These are phyloP conservation scores for Nothocercus nigrocapillus DNA, from an alignment of 2,113 vertebrate species.

Conservation along the genomic window DNA sequence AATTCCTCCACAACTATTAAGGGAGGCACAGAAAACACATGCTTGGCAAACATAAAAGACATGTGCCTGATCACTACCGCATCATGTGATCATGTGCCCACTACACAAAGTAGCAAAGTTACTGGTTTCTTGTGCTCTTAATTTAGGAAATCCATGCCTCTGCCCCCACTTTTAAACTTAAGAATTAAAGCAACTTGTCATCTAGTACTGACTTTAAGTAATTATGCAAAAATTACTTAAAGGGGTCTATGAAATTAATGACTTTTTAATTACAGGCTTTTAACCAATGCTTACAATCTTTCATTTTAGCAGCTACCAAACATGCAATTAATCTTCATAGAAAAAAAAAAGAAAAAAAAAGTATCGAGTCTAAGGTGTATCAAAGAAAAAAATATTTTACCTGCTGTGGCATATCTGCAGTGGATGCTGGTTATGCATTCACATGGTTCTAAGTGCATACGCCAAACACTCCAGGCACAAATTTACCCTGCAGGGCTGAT, in stretches of 20 bases:
- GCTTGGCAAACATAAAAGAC: background rate
- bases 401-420: background rate
- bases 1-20: background rate
- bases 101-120: background rate
- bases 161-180: background rate
- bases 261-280: background rate
- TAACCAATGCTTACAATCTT: background rate
- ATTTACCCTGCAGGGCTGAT: background rate
- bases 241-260: background rate
- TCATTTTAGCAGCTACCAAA: background rate
- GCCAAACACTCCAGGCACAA: background rate
- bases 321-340: background rate
- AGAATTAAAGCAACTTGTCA: background rate
- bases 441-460: background rate
- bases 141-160: background rate
- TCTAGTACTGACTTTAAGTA: background rate
- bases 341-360: rapidly evolving
- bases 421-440: background rate
- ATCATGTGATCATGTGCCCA: background rate
- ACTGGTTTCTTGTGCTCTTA: background rate
- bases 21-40: background rate
- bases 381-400: background rate
- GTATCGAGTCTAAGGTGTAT: background rate
- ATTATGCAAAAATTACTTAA: background rate
- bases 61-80: background rate